Base-by-base conservation (phyloP, 1,140 invertebrate species). In the Drosophila orena region DNA sequence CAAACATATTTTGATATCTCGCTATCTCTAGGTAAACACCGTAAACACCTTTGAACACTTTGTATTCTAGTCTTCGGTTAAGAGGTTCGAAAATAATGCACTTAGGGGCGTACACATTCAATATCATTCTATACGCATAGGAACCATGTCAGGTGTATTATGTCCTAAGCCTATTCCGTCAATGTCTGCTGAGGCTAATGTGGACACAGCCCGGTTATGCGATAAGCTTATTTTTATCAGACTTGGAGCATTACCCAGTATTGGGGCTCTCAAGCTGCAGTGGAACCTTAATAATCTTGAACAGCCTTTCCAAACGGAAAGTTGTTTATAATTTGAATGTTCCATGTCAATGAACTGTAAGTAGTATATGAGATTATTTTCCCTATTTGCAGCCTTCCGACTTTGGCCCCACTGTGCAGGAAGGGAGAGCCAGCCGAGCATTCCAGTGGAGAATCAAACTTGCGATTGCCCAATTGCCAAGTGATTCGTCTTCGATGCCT, bases 391-490 rank as follows among this genome's bases (percentile, higher is more conserved):
- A 37, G 35, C 12, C 35, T 12, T 37, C 12, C 6, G 4, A 20
- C 4, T 12, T 52, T 17, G 15, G 27, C 27, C 8, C n/a, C n/a
- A 6, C 3, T 24, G 4, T 4, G 24, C 24, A 24, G 24, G 24
- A 24, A 30, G 27, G 27, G 7, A 8, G 7, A 10, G 8, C 30
- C 8, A 30, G 30, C 3, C 30, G 10, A 30, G 30, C 52, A 40
- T 38, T 40, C 8, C 35, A 55, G n/a, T 38, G 52, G 7, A 54
- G 10, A 12, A 14, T 35, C 27, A 38, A 40, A 10, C 46, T 40
- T 17, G 54, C 7, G n/a, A 44, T 44, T 47, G 40, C 54, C 30
- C 40, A 43, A 57, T 34, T 11, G 20, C 15, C 54, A 27, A 27
- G 24, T 17, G 12, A 27, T 40, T 17, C 54, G 24, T 12, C 40